phyloP scores from a whole-genome alignment of 2,888 invertebrate genomes.

The Drosophila quinaria region DNA sequence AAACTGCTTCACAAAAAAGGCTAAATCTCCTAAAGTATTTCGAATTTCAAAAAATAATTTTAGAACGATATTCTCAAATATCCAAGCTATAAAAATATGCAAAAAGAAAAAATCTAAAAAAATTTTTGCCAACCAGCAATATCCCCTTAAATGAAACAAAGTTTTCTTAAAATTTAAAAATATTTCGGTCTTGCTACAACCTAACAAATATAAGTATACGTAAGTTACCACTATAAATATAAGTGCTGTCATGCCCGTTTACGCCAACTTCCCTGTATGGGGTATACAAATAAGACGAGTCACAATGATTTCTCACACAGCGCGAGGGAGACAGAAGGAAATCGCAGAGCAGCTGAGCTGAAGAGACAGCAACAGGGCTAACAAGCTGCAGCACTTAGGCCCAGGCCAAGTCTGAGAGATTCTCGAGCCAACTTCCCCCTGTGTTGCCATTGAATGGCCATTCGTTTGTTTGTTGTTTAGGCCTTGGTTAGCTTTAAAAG shows the following conservation, averaged over 20 bases:
- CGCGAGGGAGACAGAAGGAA: conserved; percentile 48
- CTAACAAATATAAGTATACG: too few species aligned
- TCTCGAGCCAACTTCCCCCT: conserved; percentile 16
- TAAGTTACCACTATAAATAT: too few species aligned
- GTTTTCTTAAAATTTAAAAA: too few species aligned
- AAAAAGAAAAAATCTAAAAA: too few species aligned
- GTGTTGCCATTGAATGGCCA: conserved; percentile 15
- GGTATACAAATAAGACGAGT: conserved; percentile 56
- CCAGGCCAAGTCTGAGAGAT: conserved; percentile 25
- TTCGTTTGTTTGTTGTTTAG: conserved; percentile 54
- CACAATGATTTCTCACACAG: conserved; percentile 78
- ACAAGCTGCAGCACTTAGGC: conserved; percentile 73
- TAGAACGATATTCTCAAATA: too few species aligned
- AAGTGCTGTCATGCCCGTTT: not conserved
- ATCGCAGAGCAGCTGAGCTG: conserved; percentile 21
- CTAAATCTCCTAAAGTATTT: too few species aligned
- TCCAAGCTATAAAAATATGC: too few species aligned
- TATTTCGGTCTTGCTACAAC: too few species aligned
- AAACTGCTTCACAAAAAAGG: too few species aligned
- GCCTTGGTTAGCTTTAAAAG: conserved; percentile 76
- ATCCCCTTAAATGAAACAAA: too few species aligned
- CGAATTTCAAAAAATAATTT: too few species aligned
- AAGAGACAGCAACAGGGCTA: conserved; percentile 52
- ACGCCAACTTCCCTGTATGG: not conserved
- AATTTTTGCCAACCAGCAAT: too few species aligned